A percentile compares a stretch with the other conserved stretches of the same genome.
Evolutionary conservation across 2,113 vertebrate species (phyloP).

Genomic region (Sylvietta virens): DNA sequence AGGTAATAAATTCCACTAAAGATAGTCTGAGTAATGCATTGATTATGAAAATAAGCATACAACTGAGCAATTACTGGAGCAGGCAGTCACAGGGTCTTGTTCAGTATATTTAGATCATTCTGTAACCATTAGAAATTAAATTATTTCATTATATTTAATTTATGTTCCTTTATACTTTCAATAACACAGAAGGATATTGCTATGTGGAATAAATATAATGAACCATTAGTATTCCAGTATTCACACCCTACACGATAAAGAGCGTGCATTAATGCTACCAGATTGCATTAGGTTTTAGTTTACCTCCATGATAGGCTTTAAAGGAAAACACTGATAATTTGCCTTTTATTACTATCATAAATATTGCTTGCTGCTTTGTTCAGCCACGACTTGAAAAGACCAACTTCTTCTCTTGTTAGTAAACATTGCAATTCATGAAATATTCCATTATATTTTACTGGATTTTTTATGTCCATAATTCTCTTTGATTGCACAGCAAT

Average conservation of each 20-base stretch:
- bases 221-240: slow-evolving; percentile 26
- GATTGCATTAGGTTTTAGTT: slow-evolving; percentile 18
- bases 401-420: background rate
- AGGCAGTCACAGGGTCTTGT: slow-evolving; percentile 26
- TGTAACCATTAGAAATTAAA: slow-evolving; percentile 57
- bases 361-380: background rate
- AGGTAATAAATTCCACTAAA: slow-evolving; percentile 69
- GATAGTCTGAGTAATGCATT: slow-evolving; percentile 54
- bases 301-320: slow-evolving; percentile 3
- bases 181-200: slow-evolving; percentile 44
- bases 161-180: slow-evolving; percentile 32
- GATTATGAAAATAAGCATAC: slow-evolving; percentile 65
- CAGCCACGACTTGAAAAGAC: background rate
- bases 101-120: slow-evolving; percentile 57
- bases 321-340: slow-evolving; percentile 23
- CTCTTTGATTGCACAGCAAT: slow-evolving; percentile 46
- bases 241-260: background rate
- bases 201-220: slow-evolving; percentile 24
- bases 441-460: slow-evolving; percentile 36
- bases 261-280: background rate
- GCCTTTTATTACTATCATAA: slow-evolving; percentile 24
- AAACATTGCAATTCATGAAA: slow-evolving; percentile 20
- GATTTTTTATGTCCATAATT: slow-evolving; percentile 40
- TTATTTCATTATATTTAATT: slow-evolving; percentile 63
- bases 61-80: slow-evolving; percentile 60